These are phyloP conservation scores for Tupaia chinensis DNA, from an alignment of 2,113 vertebrate species.

Conservation along the genomic window DNA sequence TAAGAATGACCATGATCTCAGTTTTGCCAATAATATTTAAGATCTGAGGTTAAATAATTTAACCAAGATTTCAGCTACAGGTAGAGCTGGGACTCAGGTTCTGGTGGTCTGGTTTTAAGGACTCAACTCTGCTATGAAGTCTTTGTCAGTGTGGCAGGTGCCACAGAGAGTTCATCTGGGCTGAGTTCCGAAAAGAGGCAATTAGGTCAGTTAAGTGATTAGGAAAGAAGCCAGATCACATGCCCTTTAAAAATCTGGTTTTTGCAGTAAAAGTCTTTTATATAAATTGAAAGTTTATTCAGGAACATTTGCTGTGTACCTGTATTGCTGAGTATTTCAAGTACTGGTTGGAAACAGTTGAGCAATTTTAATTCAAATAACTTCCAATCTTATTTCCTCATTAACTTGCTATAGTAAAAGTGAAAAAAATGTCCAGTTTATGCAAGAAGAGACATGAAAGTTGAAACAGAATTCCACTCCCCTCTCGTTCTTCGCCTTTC, in stretches of 20 bases:
- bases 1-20: not conserved
- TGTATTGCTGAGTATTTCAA: not conserved
- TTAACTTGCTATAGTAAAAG: not conserved
- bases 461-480: not conserved
- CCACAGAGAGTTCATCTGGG: not conserved
- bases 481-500: not conserved
- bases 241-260: constrained; percentile 18
- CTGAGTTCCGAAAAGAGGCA: not conserved
- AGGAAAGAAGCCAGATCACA: not conserved
- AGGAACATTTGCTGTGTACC: not conserved
- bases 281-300: not conserved
- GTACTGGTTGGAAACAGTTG: not conserved
- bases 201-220: not conserved
- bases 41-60: not conserved
- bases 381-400: not conserved
- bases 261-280: not conserved
- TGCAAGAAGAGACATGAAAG: not conserved
- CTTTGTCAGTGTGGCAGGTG: not conserved
- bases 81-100: not conserved
- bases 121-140: not conserved
- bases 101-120: not conserved
- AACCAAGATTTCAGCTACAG: not conserved
- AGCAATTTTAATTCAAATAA: not conserved
- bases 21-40: not conserved
- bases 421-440: not conserved